These are phyloP conservation scores for Sipha maydis DNA, from an alignment of 2,888 invertebrate genomes.

Conservation along the genomic window DNA sequence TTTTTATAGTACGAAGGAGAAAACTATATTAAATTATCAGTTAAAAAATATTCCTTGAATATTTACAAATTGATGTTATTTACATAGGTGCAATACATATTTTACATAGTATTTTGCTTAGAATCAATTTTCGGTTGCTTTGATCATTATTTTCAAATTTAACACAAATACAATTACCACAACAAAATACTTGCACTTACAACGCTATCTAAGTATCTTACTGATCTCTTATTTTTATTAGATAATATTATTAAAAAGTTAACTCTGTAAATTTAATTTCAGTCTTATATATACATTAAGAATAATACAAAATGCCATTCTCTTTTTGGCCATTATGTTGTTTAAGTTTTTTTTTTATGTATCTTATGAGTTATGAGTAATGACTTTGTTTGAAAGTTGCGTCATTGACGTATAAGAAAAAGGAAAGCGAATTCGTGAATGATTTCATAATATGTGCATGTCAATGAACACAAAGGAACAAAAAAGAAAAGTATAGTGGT, in stretches of 20 bases:
- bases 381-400: constrained; percentile 29
- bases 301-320: constrained; percentile 5
- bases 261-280: neutral
- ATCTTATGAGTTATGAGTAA: neutral
- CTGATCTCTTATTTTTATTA: neutral
- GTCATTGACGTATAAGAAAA: constrained; percentile 10
- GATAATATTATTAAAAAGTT: neutral
- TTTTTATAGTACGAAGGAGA: too few relatives aligned
- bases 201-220: too few relatives aligned
- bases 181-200: too few relatives aligned
- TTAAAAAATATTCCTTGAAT: too few relatives aligned
- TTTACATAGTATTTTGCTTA: too few relatives aligned
- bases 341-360: constrained; percentile 5
- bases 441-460: constrained; percentile 34
- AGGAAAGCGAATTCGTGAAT: constrained; percentile 41
- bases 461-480: constrained; percentile 35
- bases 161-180: too few relatives aligned
- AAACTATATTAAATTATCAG: too few relatives aligned
- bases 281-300: neutral
- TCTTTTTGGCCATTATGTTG: constrained; percentile 10
- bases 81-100: too few relatives aligned
- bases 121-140: neutral
- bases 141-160: neutral
- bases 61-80: too few relatives aligned
- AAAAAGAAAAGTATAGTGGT: constrained; percentile 20